Evolutionary conservation across 37 sponge, comb jelly and placozoan genomes (phyloP), one percentile per base, ranked within the genome.

Genomic region (Eunapius fragilis): DNA sequence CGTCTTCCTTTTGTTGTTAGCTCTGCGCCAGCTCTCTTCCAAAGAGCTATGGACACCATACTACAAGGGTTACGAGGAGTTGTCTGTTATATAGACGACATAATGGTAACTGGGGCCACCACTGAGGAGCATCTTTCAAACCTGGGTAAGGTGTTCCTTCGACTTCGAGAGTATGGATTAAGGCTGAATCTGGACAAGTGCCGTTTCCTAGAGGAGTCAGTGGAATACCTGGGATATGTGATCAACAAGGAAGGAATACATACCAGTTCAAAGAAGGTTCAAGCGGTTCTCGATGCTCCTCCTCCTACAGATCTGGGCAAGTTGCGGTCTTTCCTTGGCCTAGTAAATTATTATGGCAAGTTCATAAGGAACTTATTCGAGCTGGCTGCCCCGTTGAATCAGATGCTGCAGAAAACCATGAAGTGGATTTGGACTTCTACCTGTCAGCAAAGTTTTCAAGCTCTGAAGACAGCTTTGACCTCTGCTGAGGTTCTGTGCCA

Each of bases 401-500:
- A 69, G 33, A 0, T 80, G 33, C 70, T 80, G 0, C 68, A 68
- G 31, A 67, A 80, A 68, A 9, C 25, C n/a, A 25, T 67, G 38
- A 5, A 68, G 13, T 80, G 81, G 81, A 23, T 9, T 31, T 80
- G 81, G 81, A 13, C 58, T 13, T 58, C 58, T 13, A 4, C 0
- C 1, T 58, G 58, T 58, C 58, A 58, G 58, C 17, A 4, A 4
- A 58, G 58, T 58, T 58, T 58, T 58, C 14, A 58, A 11, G 58
- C 58, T 17, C 17, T 58, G 58, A 58, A 58, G 58, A 58, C 6
- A 4, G 58, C 58, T 13, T 58, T 58, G 58, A 11, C 17, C 58
- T 71, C 80, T 3, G 75, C 77, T 10, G 31, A 45, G 12, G 86
- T 90, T 28, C 37, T 85, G 6, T 35, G 27, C 25, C 90, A 90